Conservation (phyloP, 2,113 vertebrate species). For the Gasterosteus nipponicus region DNA sequence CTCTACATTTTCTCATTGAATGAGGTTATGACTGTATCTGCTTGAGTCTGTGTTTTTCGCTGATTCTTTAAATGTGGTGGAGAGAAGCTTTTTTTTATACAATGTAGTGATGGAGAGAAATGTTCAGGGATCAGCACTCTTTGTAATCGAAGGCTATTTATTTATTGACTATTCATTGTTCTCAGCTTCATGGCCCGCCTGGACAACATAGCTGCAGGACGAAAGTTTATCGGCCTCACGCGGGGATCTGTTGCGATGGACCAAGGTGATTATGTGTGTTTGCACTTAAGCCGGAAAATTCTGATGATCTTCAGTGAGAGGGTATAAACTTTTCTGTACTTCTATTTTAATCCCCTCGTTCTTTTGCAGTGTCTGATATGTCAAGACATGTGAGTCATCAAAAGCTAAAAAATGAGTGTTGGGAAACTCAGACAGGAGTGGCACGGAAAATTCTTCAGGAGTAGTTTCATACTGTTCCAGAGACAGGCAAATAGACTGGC, state of each 20-base stretch:
- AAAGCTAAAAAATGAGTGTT: not conserved
- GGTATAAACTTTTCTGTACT: not conserved
- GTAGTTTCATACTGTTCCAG: too few species aligned
- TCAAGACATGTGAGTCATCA: too few species aligned
- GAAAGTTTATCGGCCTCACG: not conserved
- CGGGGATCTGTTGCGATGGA: constrained; percentile 47
- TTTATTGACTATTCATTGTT: constrained; percentile 10
- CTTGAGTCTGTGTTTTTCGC: not conserved
- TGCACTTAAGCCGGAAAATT: rapidly evolving
- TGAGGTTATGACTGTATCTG: not conserved
- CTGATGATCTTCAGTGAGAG: constrained; percentile 3
- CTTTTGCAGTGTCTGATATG: not conserved
- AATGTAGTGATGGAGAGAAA: constrained; percentile 14
- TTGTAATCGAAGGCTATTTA: not conserved
- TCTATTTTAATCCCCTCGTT: not conserved
- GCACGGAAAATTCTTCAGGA: not conserved
- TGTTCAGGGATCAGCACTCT: not conserved
- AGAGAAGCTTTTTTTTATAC: not conserved
- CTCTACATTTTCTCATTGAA: not conserved
- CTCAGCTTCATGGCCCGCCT: not conserved
- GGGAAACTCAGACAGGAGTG: not conserved
- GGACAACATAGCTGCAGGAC: constrained; percentile 28
- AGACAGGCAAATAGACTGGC: not conserved
- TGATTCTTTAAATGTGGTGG: constrained; percentile 32
- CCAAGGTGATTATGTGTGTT: constrained; percentile 25